Base-by-base conservation (phyloP, 2,113 vertebrate species). In the Circaetus gallicus region DNA sequence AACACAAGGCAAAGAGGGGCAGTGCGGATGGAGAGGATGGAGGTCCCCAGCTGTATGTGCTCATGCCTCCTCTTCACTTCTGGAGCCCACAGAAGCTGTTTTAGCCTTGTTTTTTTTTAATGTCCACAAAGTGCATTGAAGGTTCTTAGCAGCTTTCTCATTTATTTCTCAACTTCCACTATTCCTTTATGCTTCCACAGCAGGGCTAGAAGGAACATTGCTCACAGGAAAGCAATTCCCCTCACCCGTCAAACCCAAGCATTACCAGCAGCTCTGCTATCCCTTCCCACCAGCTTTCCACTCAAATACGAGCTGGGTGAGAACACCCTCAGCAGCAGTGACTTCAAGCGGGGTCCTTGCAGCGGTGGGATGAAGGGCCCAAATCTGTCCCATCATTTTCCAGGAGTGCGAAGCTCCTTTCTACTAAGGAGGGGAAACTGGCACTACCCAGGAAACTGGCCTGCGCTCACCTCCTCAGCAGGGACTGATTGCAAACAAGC, bases 331-430 rank as follows among this genome's bases (percentile, higher is more conserved):
- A 79, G 59, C 59, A 82, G 16, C 45, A 56, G 13, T 29, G 25
- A 58, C 36, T 79, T 79, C 0, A 0, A 77, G 47, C 32, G 31
- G 25, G 18, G 16, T 56, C 40, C 38, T 49, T 76, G 56, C 78
- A 93, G 53, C 38, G 50, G 14, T 16, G 47, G 69, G 76, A 63
- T 43, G 47, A 83, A 96, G 83, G 83, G 56, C 70, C 94, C 56
- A 86, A 22, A 42, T 38, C 16, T 87, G 52, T n/a, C 8, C 8
- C 36, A 21, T 70, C 19, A 40, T 31, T 77, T 65, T 18, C 24
- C 15, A 26, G 25, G 18, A 63, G 61, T 55, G 79, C 58, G 56
- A 93, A 97, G 31, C 34, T 82, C 78, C 40, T 92, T 94, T 88
- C 77, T 81, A 9, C 79, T 74, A 84, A 52, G 66, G n/a, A 74